A percentile compares a stretch with the other conserved stretches of the same genome.
These are phyloP conservation scores for Spodoptera exigua DNA, from an alignment of 2,888 invertebrate genomes.

Conservation along the genomic window DNA sequence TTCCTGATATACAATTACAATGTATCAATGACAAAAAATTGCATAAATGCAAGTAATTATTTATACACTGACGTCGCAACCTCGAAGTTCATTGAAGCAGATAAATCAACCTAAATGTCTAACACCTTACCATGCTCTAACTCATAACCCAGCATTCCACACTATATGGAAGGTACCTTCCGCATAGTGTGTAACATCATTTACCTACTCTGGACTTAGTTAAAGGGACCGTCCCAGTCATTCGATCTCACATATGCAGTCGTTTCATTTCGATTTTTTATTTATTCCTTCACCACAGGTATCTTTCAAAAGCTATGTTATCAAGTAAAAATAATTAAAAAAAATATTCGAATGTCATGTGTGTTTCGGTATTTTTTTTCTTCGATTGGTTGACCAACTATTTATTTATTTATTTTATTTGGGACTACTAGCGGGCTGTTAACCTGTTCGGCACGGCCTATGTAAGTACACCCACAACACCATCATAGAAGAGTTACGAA, in stretches of 20 bases:
- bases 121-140: neutral
- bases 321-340: too few relatives aligned
- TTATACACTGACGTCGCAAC: neutral
- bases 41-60: neutral
- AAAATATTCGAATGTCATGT: too few relatives aligned
- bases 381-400: too few relatives aligned
- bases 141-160: conserved; percentile 24
- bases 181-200: conserved; percentile 20
- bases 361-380: too few relatives aligned
- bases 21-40: too few relatives aligned
- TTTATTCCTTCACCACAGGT: conserved; percentile 10
- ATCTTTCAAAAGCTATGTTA: too few relatives aligned
- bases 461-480: too few relatives aligned
- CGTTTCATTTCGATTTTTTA: conserved; percentile 35
- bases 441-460: too few relatives aligned
- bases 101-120: neutral
- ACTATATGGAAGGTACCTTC: conserved; percentile 1
- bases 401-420: too few relatives aligned
- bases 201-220: conserved; percentile 24
- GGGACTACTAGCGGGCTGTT: too few relatives aligned
- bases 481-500: too few relatives aligned
- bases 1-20: too few relatives aligned
- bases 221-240: conserved; percentile 12
- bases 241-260: conserved; percentile 22
- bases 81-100: neutral